phyloP scores from a whole-genome alignment of 2,113 vertebrate species.

The Progne subis region DNA sequence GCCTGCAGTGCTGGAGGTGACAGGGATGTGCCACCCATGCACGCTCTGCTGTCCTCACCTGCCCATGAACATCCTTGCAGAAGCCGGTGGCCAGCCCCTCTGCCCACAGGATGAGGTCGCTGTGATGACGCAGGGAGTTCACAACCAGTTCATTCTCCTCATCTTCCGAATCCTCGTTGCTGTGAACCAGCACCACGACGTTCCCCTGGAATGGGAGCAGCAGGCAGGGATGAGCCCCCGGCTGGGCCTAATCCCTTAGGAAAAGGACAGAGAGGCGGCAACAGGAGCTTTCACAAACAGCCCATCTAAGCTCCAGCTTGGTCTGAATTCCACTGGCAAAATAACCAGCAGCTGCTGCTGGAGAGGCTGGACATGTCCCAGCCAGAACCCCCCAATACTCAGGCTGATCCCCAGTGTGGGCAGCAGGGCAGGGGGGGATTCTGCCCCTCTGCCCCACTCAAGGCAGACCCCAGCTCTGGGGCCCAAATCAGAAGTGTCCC shows the following conservation, averaged over 20 bases:
- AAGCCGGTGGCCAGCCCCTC: slow-evolving; percentile 89
- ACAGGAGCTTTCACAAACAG: background rate
- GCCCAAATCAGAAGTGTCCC: background rate
- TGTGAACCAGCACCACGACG: slow-evolving; percentile 82
- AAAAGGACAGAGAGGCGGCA: background rate
- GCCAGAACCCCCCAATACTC: background rate
- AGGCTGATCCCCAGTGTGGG: background rate
- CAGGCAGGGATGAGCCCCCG: background rate
- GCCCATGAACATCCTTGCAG: slow-evolving; percentile 93
- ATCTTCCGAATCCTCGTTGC: slow-evolving; percentile 57
- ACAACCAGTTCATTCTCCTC: slow-evolving; percentile 77
- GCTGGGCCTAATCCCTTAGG: background rate
- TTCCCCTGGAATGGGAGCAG: slow-evolving; percentile 77
- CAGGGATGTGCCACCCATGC: background rate
- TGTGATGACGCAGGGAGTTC: slow-evolving; percentile 85
- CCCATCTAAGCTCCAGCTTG: background rate
- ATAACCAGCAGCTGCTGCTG: background rate
- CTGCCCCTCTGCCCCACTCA: background rate
- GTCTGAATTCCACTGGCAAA: background rate
- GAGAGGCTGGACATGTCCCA: background rate
- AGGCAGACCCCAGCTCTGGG: background rate
- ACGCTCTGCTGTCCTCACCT: slow-evolving; percentile 67
- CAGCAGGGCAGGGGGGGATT: background rate
- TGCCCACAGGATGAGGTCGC: slow-evolving; percentile 81
- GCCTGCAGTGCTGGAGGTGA: fast-evolving